A percentile compares a stretch with the other conserved stretches of the same genome.
Conservation (phyloP, 1,140 invertebrate genomes). For the Drosophila tristis region DNA sequence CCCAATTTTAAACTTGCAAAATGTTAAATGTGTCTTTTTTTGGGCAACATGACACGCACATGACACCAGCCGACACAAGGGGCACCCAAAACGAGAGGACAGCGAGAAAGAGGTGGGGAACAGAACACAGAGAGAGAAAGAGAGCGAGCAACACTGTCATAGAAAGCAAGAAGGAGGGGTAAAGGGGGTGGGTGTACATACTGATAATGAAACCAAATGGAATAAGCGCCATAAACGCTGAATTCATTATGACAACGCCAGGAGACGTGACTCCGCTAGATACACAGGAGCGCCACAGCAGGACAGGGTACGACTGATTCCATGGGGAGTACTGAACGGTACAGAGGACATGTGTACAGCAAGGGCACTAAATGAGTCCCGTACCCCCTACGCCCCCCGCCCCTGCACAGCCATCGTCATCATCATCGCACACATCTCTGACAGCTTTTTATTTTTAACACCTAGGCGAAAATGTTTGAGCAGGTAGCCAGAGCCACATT, state of each 20-base stretch:
- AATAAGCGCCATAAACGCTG: constrained; percentile 83
- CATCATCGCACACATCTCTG: constrained; percentile 18
- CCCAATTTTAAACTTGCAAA: constrained; percentile 56
- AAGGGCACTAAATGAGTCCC: constrained; percentile 11
- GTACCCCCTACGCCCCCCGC: background rate
- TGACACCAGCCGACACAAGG: background rate
- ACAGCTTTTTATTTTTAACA: constrained; percentile 78
- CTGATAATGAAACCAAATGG: constrained; percentile 83
- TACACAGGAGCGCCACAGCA: background rate
- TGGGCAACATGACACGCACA: constrained; percentile 34
- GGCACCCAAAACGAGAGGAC: background rate
- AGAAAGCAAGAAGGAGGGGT: background rate
- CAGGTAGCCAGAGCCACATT: constrained; percentile 49
- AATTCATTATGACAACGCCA: constrained; percentile 78
- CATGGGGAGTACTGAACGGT: background rate
- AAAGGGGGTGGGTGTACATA: constrained; percentile 21
- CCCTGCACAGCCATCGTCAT: background rate
- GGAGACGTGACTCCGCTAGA: constrained; percentile 60
- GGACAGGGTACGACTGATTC: background rate
- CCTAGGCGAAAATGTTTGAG: constrained; percentile 65
- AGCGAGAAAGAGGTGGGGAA: too few relatives aligned
- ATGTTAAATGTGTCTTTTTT: constrained; percentile 51
- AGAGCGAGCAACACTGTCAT: too few relatives aligned
- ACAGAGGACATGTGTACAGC: background rate
- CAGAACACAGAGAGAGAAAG: too few relatives aligned